These are phyloP conservation scores for Chymomyza costata DNA, from an alignment of 1,140 invertebrate species.

Conservation along the genomic window DNA sequence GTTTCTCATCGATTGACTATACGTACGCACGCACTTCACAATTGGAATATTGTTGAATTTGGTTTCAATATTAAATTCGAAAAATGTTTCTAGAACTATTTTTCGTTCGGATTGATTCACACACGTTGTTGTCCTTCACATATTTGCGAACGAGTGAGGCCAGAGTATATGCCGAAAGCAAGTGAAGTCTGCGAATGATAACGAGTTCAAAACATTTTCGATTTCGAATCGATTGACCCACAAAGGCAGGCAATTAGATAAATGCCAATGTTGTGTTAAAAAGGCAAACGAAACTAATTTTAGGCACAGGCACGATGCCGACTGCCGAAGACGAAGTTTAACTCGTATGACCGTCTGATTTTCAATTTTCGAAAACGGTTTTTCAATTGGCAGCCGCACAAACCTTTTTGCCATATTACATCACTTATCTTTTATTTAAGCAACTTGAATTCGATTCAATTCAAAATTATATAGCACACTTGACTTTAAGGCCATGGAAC, in stretches of 20 bases:
- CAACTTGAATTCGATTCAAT: conserved; percentile 14
- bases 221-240: conserved; percentile 68
- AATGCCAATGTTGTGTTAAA: conserved; percentile 7
- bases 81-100: conserved; percentile 26
- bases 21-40: conserved; percentile 55
- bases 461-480: too few species aligned
- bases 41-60: conserved; percentile 31
- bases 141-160: conserved; percentile 65
- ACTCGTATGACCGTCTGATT: conserved; percentile 26
- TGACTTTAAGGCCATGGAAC: too few species aligned
- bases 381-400: conserved; percentile 40
- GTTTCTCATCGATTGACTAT: conserved; percentile 42
- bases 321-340: conserved; percentile 9
- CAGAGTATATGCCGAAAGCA: conserved; percentile 25
- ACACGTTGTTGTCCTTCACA: conserved; percentile 69
- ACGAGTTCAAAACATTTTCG: conserved; percentile 72
- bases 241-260: conserved; percentile 49
- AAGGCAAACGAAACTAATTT: too few species aligned
- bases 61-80: conserved; percentile 34
- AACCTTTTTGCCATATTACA: conserved; percentile 45
- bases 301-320: conserved; percentile 30
- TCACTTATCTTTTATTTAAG: conserved; percentile 32
- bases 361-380: conserved; percentile 30
- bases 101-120: conserved; percentile 17
- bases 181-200: conserved; percentile 51